These are phyloP conservation scores for Phyllopteryx taeniolatus DNA, from an alignment of 2,113 vertebrate species.

Conservation along the genomic window DNA sequence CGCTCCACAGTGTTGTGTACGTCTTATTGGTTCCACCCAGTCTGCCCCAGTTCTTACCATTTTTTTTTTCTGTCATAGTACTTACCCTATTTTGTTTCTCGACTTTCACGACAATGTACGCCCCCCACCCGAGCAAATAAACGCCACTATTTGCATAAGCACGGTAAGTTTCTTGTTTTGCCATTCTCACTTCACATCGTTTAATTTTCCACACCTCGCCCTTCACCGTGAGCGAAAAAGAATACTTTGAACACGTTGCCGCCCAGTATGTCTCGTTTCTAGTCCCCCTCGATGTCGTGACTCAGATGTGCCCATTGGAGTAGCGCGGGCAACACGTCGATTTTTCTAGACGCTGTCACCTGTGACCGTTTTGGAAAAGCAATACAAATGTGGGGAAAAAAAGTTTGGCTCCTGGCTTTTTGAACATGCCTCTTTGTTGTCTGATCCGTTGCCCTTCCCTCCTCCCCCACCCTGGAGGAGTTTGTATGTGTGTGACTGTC, in stretches of 20 bases:
- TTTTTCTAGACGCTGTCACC: not conserved
- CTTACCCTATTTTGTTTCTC: not conserved
- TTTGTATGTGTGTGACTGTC: slow-evolving; percentile 93
- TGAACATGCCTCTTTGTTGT: slow-evolving; percentile 71
- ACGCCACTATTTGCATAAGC: not conserved
- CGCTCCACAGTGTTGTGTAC: too few relatives aligned
- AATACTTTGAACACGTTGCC: not conserved
- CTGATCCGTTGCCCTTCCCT: slow-evolving; percentile 53
- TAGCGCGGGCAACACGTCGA: slow-evolving; percentile 20
- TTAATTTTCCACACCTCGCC: not conserved
- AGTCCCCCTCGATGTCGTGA: slow-evolving; percentile 31
- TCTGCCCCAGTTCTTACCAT: too few relatives aligned
- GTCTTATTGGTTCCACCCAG: too few relatives aligned
- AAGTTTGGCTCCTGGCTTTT: slow-evolving; percentile 75
- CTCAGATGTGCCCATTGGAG: slow-evolving; percentile 29
- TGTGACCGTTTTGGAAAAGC: slow-evolving; percentile 71
- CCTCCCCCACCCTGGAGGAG: slow-evolving; percentile 58
- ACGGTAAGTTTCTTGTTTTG: not conserved
- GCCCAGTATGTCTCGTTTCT: slow-evolving; percentile 15
- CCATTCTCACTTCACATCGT: not conserved
- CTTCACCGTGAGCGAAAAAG: not conserved
- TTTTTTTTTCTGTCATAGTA: not conserved
- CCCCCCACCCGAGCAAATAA: not conserved
- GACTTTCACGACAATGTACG: not conserved
- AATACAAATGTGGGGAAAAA: slow-evolving; percentile 66